These are phyloP conservation scores for Coregonus ussuriensis DNA, from an alignment of 2,797 vertebrate genomes.

Conservation along the genomic window DNA sequence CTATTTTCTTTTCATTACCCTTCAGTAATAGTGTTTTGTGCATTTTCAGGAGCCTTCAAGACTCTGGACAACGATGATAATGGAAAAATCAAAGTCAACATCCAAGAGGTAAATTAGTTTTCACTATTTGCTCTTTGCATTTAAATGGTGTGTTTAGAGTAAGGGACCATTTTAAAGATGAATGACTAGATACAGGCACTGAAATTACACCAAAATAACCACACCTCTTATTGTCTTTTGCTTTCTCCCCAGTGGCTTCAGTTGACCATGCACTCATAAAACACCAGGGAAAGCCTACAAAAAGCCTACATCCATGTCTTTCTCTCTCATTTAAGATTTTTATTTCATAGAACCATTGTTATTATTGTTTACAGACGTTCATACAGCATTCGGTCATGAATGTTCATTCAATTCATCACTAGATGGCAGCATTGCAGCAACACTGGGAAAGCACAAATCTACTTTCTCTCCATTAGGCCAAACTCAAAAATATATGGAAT, in stretches of 20 bases:
- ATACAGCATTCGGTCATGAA: neutral
- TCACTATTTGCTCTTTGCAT: neutral
- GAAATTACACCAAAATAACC: neutral
- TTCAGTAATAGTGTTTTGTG: constrained; percentile 1
- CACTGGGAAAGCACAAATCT: too few relatives aligned
- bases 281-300: neutral
- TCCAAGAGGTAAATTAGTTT: constrained; percentile 81
- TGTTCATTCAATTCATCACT: constrained; percentile 16
- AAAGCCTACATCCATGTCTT: neutral
- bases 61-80: constrained; percentile 80
- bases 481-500: neutral
- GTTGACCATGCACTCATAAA: constrained; percentile 91
- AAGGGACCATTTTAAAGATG: neutral
- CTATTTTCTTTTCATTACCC: neutral
- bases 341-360: neutral
- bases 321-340: neutral
- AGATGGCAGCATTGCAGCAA: constrained; percentile 16
- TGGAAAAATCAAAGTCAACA: constrained; percentile 78
- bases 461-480: too few relatives aligned
- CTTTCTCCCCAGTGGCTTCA: constrained; percentile 84
- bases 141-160: neutral
- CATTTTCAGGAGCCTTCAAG: constrained; percentile 81
- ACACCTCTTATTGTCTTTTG: constrained; percentile 18
- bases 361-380: constrained; percentile 8
- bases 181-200: neutral